These are phyloP conservation scores for Laticauda laticaudata DNA, from an alignment of 2,113 vertebrate species.

Conservation along the genomic window DNA sequence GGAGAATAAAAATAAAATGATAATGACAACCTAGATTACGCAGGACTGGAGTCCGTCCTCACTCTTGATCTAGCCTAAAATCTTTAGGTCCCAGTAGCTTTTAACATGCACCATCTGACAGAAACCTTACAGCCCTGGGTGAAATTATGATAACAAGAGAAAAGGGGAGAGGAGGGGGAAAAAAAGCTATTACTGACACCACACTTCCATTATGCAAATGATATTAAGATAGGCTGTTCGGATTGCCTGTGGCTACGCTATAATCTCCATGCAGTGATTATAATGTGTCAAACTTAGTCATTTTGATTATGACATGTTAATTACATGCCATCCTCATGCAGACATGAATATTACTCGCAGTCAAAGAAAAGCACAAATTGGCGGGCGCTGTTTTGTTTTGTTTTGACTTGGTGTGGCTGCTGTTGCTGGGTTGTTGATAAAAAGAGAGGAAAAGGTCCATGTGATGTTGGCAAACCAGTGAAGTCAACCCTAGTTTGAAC, in stretches of 20 bases:
- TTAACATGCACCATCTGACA: conserved; percentile 84
- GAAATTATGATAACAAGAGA: conserved; percentile 99
- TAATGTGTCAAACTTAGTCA: conserved; percentile 97
- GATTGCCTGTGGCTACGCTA: conserved; percentile 89
- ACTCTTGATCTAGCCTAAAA: conserved; percentile 38
- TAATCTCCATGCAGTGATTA: conserved; percentile 99
- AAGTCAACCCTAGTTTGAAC: conserved; percentile 27
- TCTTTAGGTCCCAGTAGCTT: conserved; percentile 64
- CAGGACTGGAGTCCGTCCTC: not conserved
- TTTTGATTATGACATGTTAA: conserved; percentile 99
- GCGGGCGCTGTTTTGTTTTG: conserved; percentile 63
- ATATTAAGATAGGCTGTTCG: conserved; percentile 97
- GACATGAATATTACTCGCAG: conserved; percentile 88
- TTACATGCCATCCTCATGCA: conserved; percentile 96
- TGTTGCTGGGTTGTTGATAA: conserved; percentile 61
- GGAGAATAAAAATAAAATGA: not conserved
- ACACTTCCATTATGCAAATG: conserved; percentile 99
- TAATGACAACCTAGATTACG: not conserved
- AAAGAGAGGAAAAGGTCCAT: conserved; percentile 66
- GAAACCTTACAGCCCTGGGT: conserved; percentile 91
- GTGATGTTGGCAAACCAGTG: conserved; percentile 57
- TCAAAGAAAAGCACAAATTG: conserved; percentile 81
- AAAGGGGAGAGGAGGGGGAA: too few species aligned
- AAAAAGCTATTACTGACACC: conserved; percentile 99
- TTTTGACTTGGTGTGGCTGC: conserved; percentile 48